Evolutionary conservation across 2,888 invertebrate genomes (phyloP).

Genomic region (Liposcelis brunnea): DNA sequence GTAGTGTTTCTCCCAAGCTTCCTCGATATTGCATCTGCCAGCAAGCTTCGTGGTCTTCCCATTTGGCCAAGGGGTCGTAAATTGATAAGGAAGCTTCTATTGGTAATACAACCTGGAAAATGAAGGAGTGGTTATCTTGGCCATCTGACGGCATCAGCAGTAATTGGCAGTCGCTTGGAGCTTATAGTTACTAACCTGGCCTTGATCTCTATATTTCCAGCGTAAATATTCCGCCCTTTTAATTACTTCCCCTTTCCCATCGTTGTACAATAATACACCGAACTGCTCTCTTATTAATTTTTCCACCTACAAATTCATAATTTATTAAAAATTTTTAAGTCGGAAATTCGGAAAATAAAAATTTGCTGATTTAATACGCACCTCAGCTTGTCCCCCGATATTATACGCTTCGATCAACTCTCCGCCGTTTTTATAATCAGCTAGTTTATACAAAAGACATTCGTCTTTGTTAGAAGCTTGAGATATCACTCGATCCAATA

Average conservation of each 20-base stretch:
- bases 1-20: conserved; percentile 81
- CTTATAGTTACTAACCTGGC: conserved; percentile 35
- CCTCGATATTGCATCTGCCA: conserved; percentile 97
- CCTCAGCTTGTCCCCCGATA: conserved; percentile 62
- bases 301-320: conserved; percentile 28
- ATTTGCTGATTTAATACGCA: conserved; percentile 23
- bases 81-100: conserved; percentile 71
- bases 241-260: conserved; percentile 67
- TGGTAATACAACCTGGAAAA: conserved; percentile 50
- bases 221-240: conserved; percentile 75
- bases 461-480: conserved; percentile 74
- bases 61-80: conserved; percentile 73
- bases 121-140: not conserved
- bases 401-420: conserved; percentile 76
- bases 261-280: conserved; percentile 71
- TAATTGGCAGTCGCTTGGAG: too few relatives aligned
- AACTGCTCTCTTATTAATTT: conserved; percentile 73
- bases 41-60: conserved; percentile 83
- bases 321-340: not conserved
- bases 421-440: conserved; percentile 83
- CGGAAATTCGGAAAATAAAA: not conserved
- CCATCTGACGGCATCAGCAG: too few relatives aligned
- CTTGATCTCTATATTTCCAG: conserved; percentile 78
- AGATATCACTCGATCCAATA: conserved; percentile 77
- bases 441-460: conserved; percentile 69